Evolutionary conservation across 2,113 vertebrate genomes (phyloP), one percentile per base, ranked within the genome.

Genomic region (Myrmecobius fasciatus): DNA sequence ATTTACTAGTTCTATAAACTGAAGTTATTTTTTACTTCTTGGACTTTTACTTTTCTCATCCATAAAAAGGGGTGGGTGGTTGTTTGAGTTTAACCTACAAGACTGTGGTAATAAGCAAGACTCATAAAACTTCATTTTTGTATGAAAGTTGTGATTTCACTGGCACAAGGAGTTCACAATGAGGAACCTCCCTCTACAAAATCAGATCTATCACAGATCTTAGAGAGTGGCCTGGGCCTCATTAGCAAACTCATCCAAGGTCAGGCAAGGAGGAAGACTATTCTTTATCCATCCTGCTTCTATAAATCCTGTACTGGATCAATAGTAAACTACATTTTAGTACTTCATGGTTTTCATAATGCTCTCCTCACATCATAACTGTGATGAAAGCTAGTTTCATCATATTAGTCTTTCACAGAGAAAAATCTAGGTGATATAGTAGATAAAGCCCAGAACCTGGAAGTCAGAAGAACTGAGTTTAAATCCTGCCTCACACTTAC

Each of bases 381-480:
- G 24, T 43, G 12, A 52, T 51, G 83, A 92, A 92, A 26, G 56
- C 36, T 12, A 67, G 31, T 67, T 12, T 67, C 36, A 67, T 22
- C 14, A 43, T 22, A 3, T 83, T 20, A 83, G 67, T 75, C 36
- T 75, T n/a, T 75, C 36, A 6, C 60, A 4, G 24, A 83, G 67
- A 6, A 8, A 36, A n/a, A 75, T 36, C 67, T n/a, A 75, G 60
- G 28, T 67, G 60, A 51, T 51, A 25, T 22, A 75, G 36, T 92
- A 51, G 25, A 94, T 91, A 91, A 46, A 46, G 60, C 91, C 67
- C 17, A 43, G n/a, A 22, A 83, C 28, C 48, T 92, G 46, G 47
- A 89, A 67, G 10, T 89, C 49, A 75, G 53, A 20, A 96, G 46
- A 95, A 22, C 2, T 36, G 49, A 31, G 52, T 24, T 96, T 96